Conservation (phyloP, 2,113 vertebrate species). For the Aspiorhynchus laticeps region DNA sequence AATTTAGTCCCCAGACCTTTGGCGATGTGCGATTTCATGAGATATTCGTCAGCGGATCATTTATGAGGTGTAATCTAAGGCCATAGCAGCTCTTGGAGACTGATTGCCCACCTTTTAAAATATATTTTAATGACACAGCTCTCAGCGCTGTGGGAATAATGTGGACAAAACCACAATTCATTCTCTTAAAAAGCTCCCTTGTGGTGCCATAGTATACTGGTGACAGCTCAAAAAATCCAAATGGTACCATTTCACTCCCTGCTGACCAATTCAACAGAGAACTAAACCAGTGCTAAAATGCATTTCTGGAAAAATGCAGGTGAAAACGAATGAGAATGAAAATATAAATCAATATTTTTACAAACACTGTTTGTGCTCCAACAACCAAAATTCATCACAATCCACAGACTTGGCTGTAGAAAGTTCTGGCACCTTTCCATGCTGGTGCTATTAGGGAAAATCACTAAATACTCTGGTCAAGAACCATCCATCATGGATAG, state of each 20-base stretch:
- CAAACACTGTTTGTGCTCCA: not conserved
- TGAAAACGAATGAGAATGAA: constrained; percentile 7
- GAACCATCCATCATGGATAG: not conserved
- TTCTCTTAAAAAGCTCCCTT: constrained; percentile 27
- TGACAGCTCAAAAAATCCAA: not conserved
- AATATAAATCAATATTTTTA: constrained; percentile 25
- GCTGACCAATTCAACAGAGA: not conserved
- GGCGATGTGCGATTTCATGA: not conserved
- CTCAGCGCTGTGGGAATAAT: constrained; percentile 28
- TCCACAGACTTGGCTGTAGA: not conserved
- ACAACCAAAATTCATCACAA: not conserved
- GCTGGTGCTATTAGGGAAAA: constrained; percentile 12
- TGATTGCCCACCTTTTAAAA: constrained; percentile 31
- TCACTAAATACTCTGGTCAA: constrained; percentile 6
- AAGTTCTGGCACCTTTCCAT: not conserved
- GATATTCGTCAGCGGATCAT: not conserved
- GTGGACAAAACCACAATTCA: constrained; percentile 31
- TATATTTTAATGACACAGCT: constrained; percentile 33
- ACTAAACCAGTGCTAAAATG: not conserved
- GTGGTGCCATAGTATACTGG: constrained; percentile 10
- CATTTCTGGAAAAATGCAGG: not conserved
- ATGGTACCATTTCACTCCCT: not conserved
- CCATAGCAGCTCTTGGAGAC: not conserved
- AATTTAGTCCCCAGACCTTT: constrained; percentile 28
- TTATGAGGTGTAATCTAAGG: constrained; percentile 30